These are phyloP conservation scores for Agrypnia vestita DNA, from an alignment of 1,140 invertebrate species.

Conservation along the genomic window DNA sequence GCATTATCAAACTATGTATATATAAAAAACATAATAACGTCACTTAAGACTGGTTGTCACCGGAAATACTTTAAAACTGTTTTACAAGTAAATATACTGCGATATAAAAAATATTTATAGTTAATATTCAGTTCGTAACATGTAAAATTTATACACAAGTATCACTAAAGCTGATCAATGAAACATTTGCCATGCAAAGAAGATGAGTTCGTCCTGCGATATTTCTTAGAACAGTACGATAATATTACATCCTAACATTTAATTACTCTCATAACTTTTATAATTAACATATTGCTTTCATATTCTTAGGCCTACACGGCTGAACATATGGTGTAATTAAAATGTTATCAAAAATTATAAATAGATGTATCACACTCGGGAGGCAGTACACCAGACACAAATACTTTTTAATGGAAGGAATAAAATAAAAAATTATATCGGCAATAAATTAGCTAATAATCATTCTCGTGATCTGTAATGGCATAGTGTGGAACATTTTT, in stretches of 20 bases:
- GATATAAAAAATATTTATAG: conserved; percentile 43
- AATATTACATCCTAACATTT: conserved; percentile 23
- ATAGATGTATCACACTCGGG: too few species aligned
- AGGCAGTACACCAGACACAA: too few species aligned
- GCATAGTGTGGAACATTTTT: too few species aligned
- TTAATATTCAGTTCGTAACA: conserved; percentile 42
- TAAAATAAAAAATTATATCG: too few species aligned
- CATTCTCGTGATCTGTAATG: too few species aligned
- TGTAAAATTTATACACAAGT: conserved; percentile 43
- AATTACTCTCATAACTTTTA: conserved; percentile 2
- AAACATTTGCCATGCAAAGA: conserved; percentile 11
- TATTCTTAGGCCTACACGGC: conserved; percentile 6
- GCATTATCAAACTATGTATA: conserved; percentile 3
- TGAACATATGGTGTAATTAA: too few species aligned
- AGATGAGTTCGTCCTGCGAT: not conserved
- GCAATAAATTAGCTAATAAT: too few species aligned
- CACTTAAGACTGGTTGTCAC: conserved; percentile 32
- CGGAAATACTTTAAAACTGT: conserved; percentile 15
- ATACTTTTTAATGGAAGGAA: too few species aligned
- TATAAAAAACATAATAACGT: conserved; percentile 14
- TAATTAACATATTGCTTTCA: conserved; percentile 4
- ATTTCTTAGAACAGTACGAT: conserved; percentile 7
- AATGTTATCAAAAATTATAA: too few species aligned
- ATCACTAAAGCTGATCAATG: conserved; percentile 31
- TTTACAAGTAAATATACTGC: conserved; percentile 36